Conservation (phyloP, 2,797 vertebrate species). For the Potorous gilbertii region DNA sequence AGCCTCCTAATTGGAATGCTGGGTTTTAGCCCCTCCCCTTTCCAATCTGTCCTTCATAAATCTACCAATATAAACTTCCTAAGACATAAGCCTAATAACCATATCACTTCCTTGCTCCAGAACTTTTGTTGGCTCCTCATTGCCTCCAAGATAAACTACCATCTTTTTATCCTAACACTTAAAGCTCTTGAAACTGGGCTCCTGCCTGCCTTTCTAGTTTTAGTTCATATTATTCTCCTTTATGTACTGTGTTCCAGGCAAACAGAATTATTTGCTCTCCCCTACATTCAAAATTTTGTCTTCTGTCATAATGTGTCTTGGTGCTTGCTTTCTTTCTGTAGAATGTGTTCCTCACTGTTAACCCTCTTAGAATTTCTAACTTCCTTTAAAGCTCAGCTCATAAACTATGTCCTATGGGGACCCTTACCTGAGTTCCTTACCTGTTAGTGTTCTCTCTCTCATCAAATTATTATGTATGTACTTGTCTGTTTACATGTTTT, state of each 20-base stretch:
- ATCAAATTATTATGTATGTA: neutral
- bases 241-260: neutral
- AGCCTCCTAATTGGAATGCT: neutral
- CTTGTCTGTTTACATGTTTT: neutral
- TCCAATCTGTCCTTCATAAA: neutral
- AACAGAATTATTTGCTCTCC: neutral
- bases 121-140: neutral
- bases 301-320: neutral
- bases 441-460: neutral
- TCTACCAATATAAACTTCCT: neutral
- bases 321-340: neutral
- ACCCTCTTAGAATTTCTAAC: neutral
- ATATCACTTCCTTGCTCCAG: neutral
- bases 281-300: neutral
- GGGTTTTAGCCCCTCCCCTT: neutral
- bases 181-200: neutral
- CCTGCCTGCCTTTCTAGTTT: neutral
- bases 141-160: neutral
- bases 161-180: neutral
- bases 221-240: neutral
- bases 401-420: neutral
- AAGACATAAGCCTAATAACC: neutral
- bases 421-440: neutral
- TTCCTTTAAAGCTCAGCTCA: neutral
- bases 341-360: neutral